Base-by-base conservation (phyloP, 2,797 vertebrate species). In the Molossus molossus region DNA sequence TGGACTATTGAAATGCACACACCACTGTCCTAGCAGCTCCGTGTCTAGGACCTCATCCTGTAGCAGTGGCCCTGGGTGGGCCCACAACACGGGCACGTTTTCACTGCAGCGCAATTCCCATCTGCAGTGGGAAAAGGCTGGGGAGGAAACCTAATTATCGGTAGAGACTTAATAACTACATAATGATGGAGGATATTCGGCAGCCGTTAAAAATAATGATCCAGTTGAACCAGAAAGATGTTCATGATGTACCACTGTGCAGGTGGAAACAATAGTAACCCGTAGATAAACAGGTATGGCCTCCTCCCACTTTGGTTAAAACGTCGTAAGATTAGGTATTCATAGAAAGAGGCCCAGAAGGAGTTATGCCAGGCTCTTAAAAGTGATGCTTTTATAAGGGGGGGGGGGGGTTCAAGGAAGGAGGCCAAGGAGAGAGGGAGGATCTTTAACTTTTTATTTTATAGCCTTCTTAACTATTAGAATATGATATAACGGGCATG, bases 181-280 rank as follows among this genome's bases (percentile, higher is more conserved):
- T 82, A 40, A 73, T 17, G 12, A 82, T 23, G 70, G 10, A n/a
- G 67, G 25, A 77, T 57, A 72, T 14, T 64, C 25, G 69, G 40
- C 37, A 84, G 50, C 72, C 89, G 37, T 86, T 80, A 85, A 80
- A 94, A 79, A 72, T 64, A 93, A 80, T 17, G 33, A 95, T 70
- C 45, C 73, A 9, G 37, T 11, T 13, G 55, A 80, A 80, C 27
- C 14, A 21, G 29, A 90, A 82, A 60, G 79, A 79, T 62, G 18
- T 50, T 70, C 29, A n/a, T 1, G 58, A 83, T 7, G 18, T 25
- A 76, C 6, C 33, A 45, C 45, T 3, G 14, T 3, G 13, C 48
- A 37, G 13, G 27, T 33, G 40, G 69, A 92, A 88, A 80, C 11
- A 17, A 64, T 10, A 23, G 29, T 8, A 25, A 58, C 76, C 88